A percentile compares a stretch with the other conserved stretches of the same genome.
phyloP scores from a whole-genome alignment of 2,797 vertebrate species.

The Sparus aurata region DNA sequence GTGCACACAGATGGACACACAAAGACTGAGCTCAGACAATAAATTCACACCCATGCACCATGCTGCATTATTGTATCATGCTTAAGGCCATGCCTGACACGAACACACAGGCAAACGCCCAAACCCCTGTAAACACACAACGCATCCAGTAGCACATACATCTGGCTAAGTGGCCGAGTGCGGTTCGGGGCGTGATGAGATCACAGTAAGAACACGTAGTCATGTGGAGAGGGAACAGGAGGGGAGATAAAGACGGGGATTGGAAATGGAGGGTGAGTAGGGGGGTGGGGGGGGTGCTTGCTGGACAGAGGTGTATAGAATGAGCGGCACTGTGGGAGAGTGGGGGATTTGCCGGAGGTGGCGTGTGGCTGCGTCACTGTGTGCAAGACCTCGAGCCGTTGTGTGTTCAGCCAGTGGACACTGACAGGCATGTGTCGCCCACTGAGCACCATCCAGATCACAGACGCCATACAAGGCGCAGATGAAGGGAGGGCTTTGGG shows the following conservation, averaged over 20 bases:
- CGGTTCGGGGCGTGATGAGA: conserved; percentile 62
- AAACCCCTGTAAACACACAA: conserved; percentile 48
- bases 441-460: conserved; percentile 84
- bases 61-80: conserved; percentile 30
- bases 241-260: conserved; percentile 59
- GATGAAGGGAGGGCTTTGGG: conserved; percentile 81
- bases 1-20: conserved; percentile 59
- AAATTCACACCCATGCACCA: conserved; percentile 68
- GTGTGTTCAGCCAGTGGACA: conserved; percentile 75
- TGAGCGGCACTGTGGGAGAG: conserved; percentile 58
- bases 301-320: conserved; percentile 66
- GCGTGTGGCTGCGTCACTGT: conserved; percentile 54
- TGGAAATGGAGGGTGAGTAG: conserved; percentile 49
- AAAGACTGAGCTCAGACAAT: conserved; percentile 66
- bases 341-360: conserved; percentile 65
- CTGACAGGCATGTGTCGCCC: conserved; percentile 77
- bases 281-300: background rate
- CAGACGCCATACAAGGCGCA: conserved; percentile 78
- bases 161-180: conserved; percentile 50
- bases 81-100: conserved; percentile 32
- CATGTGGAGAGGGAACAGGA: conserved; percentile 57
- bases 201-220: conserved; percentile 59
- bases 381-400: conserved; percentile 42
- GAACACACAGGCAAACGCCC: conserved; percentile 23
- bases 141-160: conserved; percentile 42